Conservation (phyloP, 1,140 invertebrate species). For the Latrodectus geometricus region DNA sequence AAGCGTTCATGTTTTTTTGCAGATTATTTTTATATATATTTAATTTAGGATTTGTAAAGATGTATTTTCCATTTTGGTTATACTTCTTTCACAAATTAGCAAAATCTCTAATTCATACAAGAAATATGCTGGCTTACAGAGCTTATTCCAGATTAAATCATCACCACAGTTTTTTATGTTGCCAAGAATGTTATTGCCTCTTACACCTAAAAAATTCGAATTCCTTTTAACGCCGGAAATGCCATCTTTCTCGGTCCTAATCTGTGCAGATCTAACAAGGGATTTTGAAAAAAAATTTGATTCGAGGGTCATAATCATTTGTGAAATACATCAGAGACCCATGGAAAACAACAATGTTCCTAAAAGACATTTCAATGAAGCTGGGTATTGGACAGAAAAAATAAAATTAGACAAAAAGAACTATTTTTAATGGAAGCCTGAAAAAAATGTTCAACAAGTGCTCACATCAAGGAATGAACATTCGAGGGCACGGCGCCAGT, state of each 20-base stretch:
- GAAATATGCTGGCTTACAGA: no score
- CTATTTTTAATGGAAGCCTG: neutral
- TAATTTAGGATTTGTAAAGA: no score
- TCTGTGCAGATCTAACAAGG: constrained; percentile 2
- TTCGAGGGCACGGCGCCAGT: constrained; percentile 51
- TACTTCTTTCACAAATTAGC: no score
- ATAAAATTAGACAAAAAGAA: neutral
- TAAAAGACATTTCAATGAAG: constrained; percentile 50
- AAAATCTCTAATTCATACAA: no score
- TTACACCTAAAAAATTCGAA: no score
- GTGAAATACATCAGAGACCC: constrained; percentile 30
- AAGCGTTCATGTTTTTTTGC: no score
- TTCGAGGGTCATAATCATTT: constrained; percentile 59
- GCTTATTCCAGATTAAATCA: no score
- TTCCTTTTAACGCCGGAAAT: neutral
- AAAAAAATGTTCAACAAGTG: constrained; percentile 50
- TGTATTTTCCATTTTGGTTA: no score
- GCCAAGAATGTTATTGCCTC: no score
- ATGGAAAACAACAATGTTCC: constrained; percentile 56
- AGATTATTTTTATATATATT: no score
- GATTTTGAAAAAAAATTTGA: constrained; percentile 31
- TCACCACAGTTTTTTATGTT: no score
- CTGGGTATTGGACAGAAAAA: neutral
- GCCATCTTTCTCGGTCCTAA: constrained; percentile 15
- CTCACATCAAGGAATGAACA: constrained; percentile 38